phyloP scores from a whole-genome alignment of 2,797 vertebrate genomes.

The Psittacula echo region DNA sequence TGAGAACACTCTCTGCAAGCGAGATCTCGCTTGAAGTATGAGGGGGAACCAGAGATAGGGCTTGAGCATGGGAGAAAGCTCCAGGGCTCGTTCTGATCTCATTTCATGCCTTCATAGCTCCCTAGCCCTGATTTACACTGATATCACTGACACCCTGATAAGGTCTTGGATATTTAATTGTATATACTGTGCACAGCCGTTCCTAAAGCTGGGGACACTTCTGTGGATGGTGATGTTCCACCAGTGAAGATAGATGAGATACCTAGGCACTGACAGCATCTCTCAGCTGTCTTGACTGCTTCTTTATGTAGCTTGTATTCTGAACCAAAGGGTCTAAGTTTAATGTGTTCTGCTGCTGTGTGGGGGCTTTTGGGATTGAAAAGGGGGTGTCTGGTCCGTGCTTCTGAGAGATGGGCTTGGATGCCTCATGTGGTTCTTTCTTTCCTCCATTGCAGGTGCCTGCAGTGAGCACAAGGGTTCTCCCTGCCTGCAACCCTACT shows the following conservation, averaged over 20 bases:
- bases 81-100: background rate
- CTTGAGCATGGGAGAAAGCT: background rate
- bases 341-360: background rate
- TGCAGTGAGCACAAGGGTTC: background rate
- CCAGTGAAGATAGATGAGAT: accelerated
- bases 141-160: background rate
- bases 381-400: background rate
- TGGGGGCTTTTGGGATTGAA: accelerated
- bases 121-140: background rate
- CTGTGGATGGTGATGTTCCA: background rate
- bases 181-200: background rate
- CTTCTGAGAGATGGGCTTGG: background rate
- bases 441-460: background rate
- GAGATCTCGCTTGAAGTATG: background rate
- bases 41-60: background rate
- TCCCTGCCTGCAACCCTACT: background rate
- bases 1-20: accelerated
- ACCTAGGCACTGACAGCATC: background rate
- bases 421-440: background rate
- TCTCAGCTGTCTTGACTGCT: background rate
- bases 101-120: background rate
- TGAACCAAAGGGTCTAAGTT: background rate
- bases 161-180: background rate
- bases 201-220: background rate
- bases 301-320: background rate